Evolutionary conservation across 1,140 invertebrate species (phyloP).

Genomic region (Diorhabda carinulata): DNA sequence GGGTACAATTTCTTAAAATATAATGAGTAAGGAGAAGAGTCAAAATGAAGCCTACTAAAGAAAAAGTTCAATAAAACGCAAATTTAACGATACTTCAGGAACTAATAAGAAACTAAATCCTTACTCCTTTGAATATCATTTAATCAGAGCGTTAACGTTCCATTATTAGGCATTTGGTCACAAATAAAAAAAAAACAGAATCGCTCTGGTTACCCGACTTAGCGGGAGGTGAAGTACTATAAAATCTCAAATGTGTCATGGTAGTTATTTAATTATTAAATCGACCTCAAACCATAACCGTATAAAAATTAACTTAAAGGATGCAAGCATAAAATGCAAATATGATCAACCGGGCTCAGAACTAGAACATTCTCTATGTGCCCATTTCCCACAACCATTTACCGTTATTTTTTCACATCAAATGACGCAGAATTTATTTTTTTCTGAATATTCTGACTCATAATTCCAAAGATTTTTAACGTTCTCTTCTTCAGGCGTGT

Average conservation of each 20-base stretch:
- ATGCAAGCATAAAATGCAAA: too few species aligned
- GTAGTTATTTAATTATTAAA: background rate
- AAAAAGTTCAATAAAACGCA: background rate
- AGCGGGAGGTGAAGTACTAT: background rate
- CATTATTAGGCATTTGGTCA: background rate
- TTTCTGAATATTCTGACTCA: background rate
- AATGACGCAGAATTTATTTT: background rate
- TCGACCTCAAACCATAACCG: background rate
- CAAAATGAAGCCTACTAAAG: background rate
- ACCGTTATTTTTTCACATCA: background rate
- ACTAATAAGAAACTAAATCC: background rate
- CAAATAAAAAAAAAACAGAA: background rate
- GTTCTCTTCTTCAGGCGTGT: background rate
- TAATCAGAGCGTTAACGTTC: background rate
- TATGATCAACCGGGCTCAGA: background rate
- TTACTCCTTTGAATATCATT: background rate
- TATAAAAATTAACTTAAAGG: background rate
- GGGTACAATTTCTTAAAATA: too few species aligned
- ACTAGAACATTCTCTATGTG: background rate
- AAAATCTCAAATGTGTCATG: background rate
- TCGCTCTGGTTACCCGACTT: background rate
- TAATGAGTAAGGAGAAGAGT: background rate
- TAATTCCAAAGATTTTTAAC: background rate
- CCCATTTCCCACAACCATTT: background rate
- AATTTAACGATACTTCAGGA: background rate